Evolutionary conservation across 2,888 invertebrate species (phyloP), one percentile per base, ranked within the genome.

Genomic region (Emmelina monodactyla): DNA sequence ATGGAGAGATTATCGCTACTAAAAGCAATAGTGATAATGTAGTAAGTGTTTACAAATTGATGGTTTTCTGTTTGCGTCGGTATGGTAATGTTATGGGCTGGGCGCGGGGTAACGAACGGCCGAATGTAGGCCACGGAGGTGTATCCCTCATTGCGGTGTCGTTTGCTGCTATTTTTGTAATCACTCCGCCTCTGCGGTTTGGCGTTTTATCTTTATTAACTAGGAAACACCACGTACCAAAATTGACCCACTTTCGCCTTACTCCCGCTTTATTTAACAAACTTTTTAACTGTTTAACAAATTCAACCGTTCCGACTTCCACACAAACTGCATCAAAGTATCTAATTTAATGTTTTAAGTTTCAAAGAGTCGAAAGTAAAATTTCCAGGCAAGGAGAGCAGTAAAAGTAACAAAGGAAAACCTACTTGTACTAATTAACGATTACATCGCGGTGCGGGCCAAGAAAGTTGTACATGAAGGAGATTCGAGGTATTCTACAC

Each of bases 91-190:
- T 44, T 42, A 45, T 49, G 57, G 55, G 52, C 47, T 51, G 31
- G 42, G 44, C 43, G 43, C n/a, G 47, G 53, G 55, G 53, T 55
- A 57, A 56, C 49, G 53, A 48, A 53, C 62, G 46, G 39, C 43
- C 22, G 50, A 59, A 73, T 66, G 56, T 73, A 67, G 70, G 73
- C 51, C 69, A 68, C 64, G 59, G 60, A 25, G 25, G 25, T 25
- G 25, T 60, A 63, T 55, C 62, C 53, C 57, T 50, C 52, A 51
- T 45, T 44, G 53, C 57, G 55, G 53, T 53, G 58, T 57, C 55
- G 56, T 63, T 66, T 62, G 65, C 66, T 64, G 66, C 64, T 73
- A 76, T 72, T 72, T 71, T 64, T 58, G 65, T 65, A 60, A 65
- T 56, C 55, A 51, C 55, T 60, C 59, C 44, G 55, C 58, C 66